Percentiles rank a stretch among this genome's conserved stretches.
Evolutionary conservation across 1,140 invertebrate species (phyloP).

Genomic region (Hetaerina americana): DNA sequence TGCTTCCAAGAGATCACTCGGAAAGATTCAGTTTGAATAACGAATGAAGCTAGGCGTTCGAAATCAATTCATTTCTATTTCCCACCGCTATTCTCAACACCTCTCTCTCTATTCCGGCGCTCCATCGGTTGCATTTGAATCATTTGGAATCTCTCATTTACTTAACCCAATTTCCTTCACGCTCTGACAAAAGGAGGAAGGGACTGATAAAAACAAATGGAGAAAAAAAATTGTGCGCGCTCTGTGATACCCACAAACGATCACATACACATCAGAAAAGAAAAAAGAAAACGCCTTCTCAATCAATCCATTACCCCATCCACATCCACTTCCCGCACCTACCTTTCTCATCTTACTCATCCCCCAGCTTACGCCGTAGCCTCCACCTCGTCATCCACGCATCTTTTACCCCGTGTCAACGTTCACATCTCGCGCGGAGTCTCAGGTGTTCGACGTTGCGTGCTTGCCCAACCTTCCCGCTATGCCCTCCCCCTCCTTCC

Average conservation of each 20-base stretch:
- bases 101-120: neutral
- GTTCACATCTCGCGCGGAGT: neutral
- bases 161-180: neutral
- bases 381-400: neutral
- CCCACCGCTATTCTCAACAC: neutral
- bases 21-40: too few relatives aligned
- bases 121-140: neutral
- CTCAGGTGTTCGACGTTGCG: neutral
- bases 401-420: neutral
- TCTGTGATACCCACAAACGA: too few relatives aligned
- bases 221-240: neutral
- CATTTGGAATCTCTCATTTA: neutral
- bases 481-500: neutral
- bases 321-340: too few relatives aligned
- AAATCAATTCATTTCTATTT: neutral
- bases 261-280: too few relatives aligned
- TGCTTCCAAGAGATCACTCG: too few relatives aligned
- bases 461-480: neutral
- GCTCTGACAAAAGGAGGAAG: neutral
- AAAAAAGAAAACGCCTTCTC: too few relatives aligned
- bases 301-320: too few relatives aligned
- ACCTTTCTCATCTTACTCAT: too few relatives aligned
- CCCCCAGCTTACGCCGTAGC: too few relatives aligned
- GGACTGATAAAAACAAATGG: neutral
- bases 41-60: neutral